A percentile compares a stretch with the other conserved stretches of the same genome.
Conservation (phyloP, 2,113 vertebrate genomes). For the Archilochus colubris region DNA sequence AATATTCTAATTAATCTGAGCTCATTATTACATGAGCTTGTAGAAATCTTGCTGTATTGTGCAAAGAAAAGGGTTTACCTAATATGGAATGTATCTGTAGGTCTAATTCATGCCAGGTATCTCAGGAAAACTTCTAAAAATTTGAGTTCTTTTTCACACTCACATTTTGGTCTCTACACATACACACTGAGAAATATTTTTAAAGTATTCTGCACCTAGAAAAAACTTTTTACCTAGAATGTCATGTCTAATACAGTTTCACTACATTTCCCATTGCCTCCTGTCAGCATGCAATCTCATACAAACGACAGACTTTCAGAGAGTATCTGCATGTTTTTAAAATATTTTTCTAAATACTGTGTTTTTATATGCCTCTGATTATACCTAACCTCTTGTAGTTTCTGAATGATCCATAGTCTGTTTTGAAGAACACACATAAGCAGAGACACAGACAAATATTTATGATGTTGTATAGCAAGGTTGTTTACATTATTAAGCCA, state of each 20-base stretch:
- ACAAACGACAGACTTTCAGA: background rate
- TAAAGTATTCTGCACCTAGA: background rate
- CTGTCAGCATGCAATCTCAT: background rate
- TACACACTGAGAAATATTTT: background rate
- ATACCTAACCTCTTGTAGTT: background rate
- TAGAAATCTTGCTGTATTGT: background rate
- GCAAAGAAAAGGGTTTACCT: background rate
- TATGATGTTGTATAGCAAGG: background rate
- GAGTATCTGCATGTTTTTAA: background rate
- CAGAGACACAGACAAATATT: background rate
- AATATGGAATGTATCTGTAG: background rate
- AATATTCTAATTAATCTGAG: background rate
- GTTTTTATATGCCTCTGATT: background rate
- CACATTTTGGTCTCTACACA: background rate
- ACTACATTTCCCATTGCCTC: accelerated
- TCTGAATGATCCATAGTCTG: background rate
- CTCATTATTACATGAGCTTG: background rate
- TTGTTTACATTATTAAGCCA: background rate
- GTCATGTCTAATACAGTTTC: background rate
- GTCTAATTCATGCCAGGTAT: background rate
- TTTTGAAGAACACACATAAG: background rate
- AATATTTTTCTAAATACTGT: background rate
- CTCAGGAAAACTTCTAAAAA: background rate
- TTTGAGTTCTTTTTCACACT: background rate
- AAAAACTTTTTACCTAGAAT: background rate